Conservation (phyloP, 2,888 invertebrate species). For the Hyles lineata region DNA sequence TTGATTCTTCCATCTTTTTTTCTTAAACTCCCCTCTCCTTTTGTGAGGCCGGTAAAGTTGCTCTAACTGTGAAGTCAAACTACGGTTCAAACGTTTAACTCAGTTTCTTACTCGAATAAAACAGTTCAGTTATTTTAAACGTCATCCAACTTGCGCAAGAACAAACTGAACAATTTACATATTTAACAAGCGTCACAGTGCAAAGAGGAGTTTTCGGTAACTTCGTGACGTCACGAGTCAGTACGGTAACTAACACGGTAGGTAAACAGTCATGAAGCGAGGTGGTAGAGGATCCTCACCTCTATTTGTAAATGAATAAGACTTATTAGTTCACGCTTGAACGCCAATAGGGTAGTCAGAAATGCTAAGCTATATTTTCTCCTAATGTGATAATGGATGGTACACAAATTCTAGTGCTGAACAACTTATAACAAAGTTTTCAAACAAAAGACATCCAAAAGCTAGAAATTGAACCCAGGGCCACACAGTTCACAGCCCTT, state of each 20-base stretch:
- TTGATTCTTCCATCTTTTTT: no score
- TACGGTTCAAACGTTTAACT: not conserved
- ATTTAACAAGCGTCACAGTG: slow-evolving; percentile 23
- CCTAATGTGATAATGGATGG: no score
- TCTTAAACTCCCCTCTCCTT: no score
- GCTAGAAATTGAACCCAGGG: no score
- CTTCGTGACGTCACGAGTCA: slow-evolving; percentile 13
- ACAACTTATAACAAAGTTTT: no score
- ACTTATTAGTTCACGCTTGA: not conserved
- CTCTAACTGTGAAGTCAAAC: not conserved
- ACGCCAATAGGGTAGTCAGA: no score
- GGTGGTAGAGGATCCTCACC: not conserved
- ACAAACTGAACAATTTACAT: slow-evolving; percentile 25
- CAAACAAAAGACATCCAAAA: no score
- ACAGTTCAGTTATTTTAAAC: not conserved
- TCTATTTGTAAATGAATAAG: not conserved
- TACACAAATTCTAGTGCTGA: no score
- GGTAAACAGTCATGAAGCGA: not conserved
- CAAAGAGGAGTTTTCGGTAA: slow-evolving; percentile 21
- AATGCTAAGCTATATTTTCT: not conserved
- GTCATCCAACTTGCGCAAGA: not conserved
- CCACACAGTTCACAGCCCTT: no score
- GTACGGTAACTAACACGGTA: not conserved
- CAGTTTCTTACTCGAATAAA: not conserved
- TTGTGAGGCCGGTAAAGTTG: not conserved